phyloP scores from a whole-genome alignment of 2,888 invertebrate species.

The Hoplodrina ambigua region DNA sequence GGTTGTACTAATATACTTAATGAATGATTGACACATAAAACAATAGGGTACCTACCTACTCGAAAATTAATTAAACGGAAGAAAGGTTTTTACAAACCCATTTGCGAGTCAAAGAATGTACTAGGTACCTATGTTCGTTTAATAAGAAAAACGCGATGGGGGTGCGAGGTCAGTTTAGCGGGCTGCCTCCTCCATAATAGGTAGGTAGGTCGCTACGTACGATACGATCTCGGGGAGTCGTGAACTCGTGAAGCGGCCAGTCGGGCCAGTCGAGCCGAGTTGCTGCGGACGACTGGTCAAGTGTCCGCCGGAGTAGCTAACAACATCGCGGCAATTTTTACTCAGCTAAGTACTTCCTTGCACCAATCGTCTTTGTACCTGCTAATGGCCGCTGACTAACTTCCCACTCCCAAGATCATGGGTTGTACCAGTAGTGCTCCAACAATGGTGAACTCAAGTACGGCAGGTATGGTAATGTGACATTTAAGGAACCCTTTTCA shows the following conservation, averaged over 20 bases:
- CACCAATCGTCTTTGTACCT: constrained; percentile 44
- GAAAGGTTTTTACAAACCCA: constrained; percentile 75
- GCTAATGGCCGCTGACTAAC: constrained; percentile 65
- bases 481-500: constrained; percentile 58
- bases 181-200: constrained; percentile 87
- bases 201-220: constrained; percentile 75
- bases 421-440: constrained; percentile 88
- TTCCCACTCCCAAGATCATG: constrained; percentile 74
- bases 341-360: constrained; percentile 48
- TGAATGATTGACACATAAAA: too few species aligned
- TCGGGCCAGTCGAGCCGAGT: constrained; percentile 81
- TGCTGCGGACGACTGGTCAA: constrained; percentile 77
- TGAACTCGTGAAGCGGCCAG: constrained; percentile 68
- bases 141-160: constrained; percentile 90
- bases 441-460: constrained; percentile 75
- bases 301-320: constrained; percentile 60
- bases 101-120: constrained; percentile 85
- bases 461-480: constrained; percentile 77
- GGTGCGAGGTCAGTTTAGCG: constrained; percentile 89
- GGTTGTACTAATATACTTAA: too few species aligned
- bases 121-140: constrained; percentile 76
- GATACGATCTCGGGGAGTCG: constrained; percentile 83
- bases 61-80: constrained; percentile 66
- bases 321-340: constrained; percentile 51
- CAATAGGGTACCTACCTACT: constrained; percentile 20